Percentiles rank a stretch among this genome's conserved stretches.
Conservation (phyloP, 2,797 vertebrate genomes). For the Chaetophractus vellerosus region DNA sequence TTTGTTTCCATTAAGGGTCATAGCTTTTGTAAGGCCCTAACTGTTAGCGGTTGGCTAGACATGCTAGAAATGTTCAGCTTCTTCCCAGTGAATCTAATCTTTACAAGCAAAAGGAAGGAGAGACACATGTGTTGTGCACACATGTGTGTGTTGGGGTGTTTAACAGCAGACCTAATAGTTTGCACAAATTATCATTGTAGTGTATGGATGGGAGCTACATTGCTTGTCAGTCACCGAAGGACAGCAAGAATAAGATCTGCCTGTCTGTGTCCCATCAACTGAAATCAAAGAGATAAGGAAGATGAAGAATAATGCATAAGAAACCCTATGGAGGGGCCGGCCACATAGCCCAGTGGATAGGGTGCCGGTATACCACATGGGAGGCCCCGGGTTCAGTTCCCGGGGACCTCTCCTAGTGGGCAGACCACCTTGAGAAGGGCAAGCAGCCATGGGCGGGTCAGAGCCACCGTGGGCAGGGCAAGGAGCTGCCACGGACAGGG, state of each 20-base stretch:
- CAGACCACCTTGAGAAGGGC: too few relatives aligned
- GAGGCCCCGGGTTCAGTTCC: too few relatives aligned
- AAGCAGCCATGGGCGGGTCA: too few relatives aligned
- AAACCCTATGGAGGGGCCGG: too few relatives aligned
- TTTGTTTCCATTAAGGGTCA: slow-evolving; percentile 13
- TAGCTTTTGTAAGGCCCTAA: background rate
- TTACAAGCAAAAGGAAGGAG: background rate
- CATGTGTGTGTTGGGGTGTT: background rate
- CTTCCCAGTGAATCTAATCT: background rate
- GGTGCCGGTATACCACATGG: too few relatives aligned
- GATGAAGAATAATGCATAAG: background rate
- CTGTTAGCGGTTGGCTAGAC: background rate
- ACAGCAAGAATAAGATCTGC: background rate
- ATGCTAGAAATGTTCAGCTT: background rate
- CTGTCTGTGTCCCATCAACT: slow-evolving; percentile 33
- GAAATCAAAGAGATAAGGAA: slow-evolving; percentile 52
- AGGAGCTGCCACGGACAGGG: too few relatives aligned
- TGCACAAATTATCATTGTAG: background rate
- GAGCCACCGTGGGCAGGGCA: too few relatives aligned
- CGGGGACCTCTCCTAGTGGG: too few relatives aligned
- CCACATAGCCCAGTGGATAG: too few relatives aligned
- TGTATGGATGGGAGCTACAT: background rate
- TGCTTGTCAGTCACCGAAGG: slow-evolving; percentile 34
- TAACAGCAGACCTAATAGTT: background rate
- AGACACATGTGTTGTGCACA: background rate